A percentile compares a stretch with the other conserved stretches of the same genome.
Evolutionary conservation across 2,113 vertebrate species (phyloP).

Genomic region (Burhinus bistriatus): DNA sequence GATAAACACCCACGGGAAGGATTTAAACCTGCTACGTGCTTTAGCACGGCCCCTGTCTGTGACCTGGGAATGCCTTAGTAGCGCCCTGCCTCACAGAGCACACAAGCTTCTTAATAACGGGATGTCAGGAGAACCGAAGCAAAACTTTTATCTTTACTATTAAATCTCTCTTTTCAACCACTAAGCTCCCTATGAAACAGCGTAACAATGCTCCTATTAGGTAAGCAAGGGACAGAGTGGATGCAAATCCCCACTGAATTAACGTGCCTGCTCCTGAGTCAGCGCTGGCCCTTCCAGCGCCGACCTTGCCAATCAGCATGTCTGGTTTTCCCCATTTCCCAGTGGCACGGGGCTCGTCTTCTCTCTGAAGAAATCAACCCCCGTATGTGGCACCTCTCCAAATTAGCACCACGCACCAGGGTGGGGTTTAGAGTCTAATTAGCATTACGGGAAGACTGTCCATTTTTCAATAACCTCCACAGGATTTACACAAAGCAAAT

Average conservation of each 20-base stretch:
- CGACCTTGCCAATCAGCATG: slow-evolving; percentile 60
- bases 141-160: slow-evolving; percentile 64
- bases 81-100: not conserved
- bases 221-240: slow-evolving; percentile 52
- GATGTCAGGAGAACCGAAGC: slow-evolving; percentile 42
- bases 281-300: slow-evolving; percentile 28
- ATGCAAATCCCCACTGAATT: slow-evolving; percentile 53
- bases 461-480: not conserved
- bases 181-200: slow-evolving; percentile 58
- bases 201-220: slow-evolving; percentile 57
- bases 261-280: slow-evolving; percentile 23
- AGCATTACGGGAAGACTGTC: not conserved
- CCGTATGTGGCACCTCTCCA: not conserved
- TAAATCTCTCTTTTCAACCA: slow-evolving; percentile 57
- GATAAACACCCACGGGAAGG: not conserved
- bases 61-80: not conserved
- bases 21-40: not conserved
- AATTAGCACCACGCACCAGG: not conserved
- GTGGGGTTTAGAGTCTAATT: not conserved
- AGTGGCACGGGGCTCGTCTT: not conserved
- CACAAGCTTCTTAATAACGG: slow-evolving; percentile 34
- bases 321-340: slow-evolving; percentile 45
- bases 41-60: not conserved
- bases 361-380: slow-evolving; percentile 13
- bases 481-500: not conserved